Conservation (phyloP, 2,113 vertebrate genomes). For the Willisornis vidua region DNA sequence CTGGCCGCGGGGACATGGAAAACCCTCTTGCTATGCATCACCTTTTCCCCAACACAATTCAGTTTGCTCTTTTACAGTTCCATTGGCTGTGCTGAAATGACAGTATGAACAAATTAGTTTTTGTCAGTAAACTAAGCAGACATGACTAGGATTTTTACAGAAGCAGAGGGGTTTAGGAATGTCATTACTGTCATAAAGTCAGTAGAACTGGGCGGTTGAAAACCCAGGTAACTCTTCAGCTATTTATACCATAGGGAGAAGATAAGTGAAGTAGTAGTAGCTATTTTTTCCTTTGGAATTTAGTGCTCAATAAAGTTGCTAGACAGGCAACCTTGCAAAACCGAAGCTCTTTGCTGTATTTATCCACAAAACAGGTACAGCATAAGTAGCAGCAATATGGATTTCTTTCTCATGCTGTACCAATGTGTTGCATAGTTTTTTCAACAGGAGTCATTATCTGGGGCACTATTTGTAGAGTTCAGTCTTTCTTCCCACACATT, state of each 20-base stretch:
- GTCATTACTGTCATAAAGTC: neutral
- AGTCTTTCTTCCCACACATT: neutral
- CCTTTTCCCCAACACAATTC: neutral
- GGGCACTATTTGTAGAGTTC: neutral
- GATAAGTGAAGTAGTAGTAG: slow-evolving; percentile 38
- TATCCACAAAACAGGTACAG: slow-evolving; percentile 4
- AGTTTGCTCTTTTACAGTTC: slow-evolving; percentile 26
- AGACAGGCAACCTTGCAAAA: slow-evolving; percentile 24
- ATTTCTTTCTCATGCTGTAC: neutral
- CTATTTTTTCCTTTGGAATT: slow-evolving; percentile 45
- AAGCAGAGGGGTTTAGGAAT: neutral
- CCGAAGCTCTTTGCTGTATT: slow-evolving; percentile 33
- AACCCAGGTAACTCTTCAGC: neutral
- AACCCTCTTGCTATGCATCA: no score
- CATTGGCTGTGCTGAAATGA: slow-evolving; percentile 32
- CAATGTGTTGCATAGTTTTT: neutral
- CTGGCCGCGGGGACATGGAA: no score
- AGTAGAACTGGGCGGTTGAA: slow-evolving; percentile 43
- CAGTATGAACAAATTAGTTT: slow-evolving; percentile 50
- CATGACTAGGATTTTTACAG: slow-evolving; percentile 57
- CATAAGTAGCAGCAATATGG: neutral
- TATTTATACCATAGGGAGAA: slow-evolving; percentile 34
- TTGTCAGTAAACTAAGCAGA: slow-evolving; percentile 51
- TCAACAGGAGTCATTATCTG: neutral
- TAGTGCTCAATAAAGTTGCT: slow-evolving; percentile 11